Evolutionary conservation across 2,113 vertebrate genomes (phyloP).

Genomic region (Ammodytes dubius): DNA sequence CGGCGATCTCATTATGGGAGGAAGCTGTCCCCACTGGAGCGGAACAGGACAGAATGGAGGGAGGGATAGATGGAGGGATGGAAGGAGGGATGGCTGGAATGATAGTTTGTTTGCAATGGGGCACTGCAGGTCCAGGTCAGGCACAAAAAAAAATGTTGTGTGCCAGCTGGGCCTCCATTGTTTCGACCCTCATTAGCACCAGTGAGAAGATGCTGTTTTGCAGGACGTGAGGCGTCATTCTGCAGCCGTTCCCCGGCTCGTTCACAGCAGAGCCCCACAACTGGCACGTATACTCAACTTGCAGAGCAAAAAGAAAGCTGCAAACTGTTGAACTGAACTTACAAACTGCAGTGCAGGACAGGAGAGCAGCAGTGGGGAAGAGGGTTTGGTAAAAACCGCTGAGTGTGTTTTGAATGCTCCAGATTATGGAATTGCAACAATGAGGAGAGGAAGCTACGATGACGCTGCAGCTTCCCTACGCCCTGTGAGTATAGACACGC

Average conservation of each 20-base stretch:
- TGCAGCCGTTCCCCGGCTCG: constrained; percentile 1
- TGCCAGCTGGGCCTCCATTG: constrained; percentile 62
- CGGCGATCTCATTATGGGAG: constrained; percentile 64
- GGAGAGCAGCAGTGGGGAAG: not conserved
- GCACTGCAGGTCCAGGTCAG: constrained; percentile 56
- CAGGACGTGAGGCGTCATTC: constrained; percentile 44
- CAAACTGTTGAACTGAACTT: not conserved
- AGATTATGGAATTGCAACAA: constrained; percentile 29
- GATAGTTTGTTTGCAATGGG: not conserved
- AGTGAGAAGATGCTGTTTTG: constrained; percentile 42
- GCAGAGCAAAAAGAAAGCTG: not conserved
- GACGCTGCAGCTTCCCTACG: constrained; percentile 66
- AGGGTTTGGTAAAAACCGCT: constrained; percentile 11
- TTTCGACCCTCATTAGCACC: constrained; percentile 80
- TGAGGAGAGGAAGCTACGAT: constrained; percentile 82
- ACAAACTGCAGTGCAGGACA: not conserved
- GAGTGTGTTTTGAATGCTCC: constrained; percentile 60
- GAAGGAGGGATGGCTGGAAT: constrained; percentile 6
- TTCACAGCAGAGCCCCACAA: constrained; percentile 28
- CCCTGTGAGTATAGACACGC: constrained; percentile 76
- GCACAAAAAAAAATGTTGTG: constrained; percentile 62
- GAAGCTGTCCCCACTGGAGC: constrained; percentile 59
- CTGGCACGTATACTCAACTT: constrained; percentile 3
- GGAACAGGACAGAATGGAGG: constrained; percentile 49
- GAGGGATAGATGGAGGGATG: constrained; percentile 3